These are phyloP conservation scores for Aelia acuminata DNA, from an alignment of 2,888 invertebrate genomes.

Conservation along the genomic window DNA sequence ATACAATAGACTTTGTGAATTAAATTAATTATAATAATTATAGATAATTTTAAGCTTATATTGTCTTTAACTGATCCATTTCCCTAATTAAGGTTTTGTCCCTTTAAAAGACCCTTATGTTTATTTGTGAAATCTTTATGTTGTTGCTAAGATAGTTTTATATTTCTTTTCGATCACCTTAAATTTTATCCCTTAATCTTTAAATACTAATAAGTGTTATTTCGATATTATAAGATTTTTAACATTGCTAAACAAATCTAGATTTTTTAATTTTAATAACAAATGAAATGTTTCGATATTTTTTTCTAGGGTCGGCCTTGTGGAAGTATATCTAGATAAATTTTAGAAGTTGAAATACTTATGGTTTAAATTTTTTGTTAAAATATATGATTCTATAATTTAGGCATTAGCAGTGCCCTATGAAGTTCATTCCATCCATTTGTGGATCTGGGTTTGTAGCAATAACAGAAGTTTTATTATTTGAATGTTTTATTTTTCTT, in stretches of 20 bases:
- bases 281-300: neutral
- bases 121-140: neutral
- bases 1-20: constrained; percentile 16
- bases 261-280: neutral
- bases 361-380: neutral
- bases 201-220: neutral
- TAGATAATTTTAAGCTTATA: constrained; percentile 14
- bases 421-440: neutral
- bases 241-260: neutral
- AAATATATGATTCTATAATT: neutral
- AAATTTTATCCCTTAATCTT: neutral
- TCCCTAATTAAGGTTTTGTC: constrained; percentile 13
- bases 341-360: neutral
- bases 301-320: neutral
- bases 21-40: constrained; percentile 32
- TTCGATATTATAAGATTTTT: neutral
- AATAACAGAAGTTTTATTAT: neutral
- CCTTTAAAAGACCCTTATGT: neutral
- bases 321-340: neutral
- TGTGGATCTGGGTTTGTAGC: neutral
- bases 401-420: neutral
- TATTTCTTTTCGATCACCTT: neutral
- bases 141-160: neutral
- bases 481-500: neutral
- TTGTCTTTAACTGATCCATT: constrained; percentile 15